Conservation (phyloP, 1,140 invertebrate genomes). For the Papilio glaucus region DNA sequence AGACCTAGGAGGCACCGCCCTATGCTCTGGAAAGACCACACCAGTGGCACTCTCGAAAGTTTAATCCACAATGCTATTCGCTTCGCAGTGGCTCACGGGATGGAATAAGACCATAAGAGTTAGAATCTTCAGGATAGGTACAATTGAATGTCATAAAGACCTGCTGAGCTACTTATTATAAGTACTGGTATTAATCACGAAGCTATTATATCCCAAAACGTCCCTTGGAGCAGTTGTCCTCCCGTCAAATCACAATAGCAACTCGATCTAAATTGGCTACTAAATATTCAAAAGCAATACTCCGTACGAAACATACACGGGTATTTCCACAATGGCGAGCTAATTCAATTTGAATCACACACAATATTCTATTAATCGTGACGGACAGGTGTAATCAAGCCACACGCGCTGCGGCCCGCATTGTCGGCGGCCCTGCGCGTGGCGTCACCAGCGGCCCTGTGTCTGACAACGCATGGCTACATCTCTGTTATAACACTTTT, state of each 20-base stretch:
- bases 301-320: slow-evolving; percentile 72
- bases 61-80: no score
- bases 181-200: not conserved
- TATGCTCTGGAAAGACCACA: no score
- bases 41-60: no score
- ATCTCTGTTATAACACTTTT: slow-evolving; percentile 7
- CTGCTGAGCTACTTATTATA: not conserved
- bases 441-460: slow-evolving; percentile 48
- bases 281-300: slow-evolving; percentile 81
- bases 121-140: no score
- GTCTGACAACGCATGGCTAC: slow-evolving; percentile 46
- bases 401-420: slow-evolving; percentile 57
- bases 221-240: slow-evolving; percentile 44
- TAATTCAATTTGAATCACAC: slow-evolving; percentile 81
- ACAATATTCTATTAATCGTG: slow-evolving; percentile 82
- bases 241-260: slow-evolving; percentile 74
- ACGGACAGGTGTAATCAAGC: slow-evolving; percentile 81
- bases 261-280: slow-evolving; percentile 77
- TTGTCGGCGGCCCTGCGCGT: slow-evolving; percentile 52
- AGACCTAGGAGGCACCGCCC: no score
- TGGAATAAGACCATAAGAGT: no score
- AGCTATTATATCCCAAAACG: slow-evolving; percentile 7
- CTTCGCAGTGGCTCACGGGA: no score
- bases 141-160: no score
- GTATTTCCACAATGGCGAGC: slow-evolving; percentile 74